Percentiles rank a stretch among this genome's conserved stretches.
Evolutionary conservation across 2,888 invertebrate species (phyloP).

Genomic region (Schizotus pectinicornis): DNA sequence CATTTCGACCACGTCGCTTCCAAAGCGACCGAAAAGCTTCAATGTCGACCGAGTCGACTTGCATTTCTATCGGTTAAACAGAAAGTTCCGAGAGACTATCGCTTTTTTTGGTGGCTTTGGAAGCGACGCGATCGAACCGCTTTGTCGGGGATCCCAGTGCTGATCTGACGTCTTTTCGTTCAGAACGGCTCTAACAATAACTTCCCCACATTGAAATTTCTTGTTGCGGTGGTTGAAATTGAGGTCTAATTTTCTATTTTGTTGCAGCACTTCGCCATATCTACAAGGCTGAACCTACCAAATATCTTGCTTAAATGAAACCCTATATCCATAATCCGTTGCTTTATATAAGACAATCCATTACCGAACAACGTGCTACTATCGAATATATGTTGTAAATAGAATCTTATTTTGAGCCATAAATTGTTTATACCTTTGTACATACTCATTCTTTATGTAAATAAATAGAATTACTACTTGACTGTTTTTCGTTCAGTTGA

Average conservation of each 20-base stretch:
- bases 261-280: constrained; percentile 43
- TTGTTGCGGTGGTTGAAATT: neutral
- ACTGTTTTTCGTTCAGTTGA: neutral
- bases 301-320: constrained; percentile 43
- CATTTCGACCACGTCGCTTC: too few relatives aligned
- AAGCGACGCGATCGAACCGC: too few relatives aligned
- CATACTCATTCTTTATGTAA: constrained; percentile 46
- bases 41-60: too few relatives aligned
- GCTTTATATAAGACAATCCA: constrained; percentile 49
- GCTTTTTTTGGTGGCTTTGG: too few relatives aligned
- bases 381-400: constrained; percentile 43
- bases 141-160: too few relatives aligned
- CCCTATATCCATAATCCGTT: constrained; percentile 9
- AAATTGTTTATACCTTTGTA: constrained; percentile 51
- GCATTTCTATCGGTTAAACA: too few relatives aligned
- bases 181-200: too few relatives aligned
- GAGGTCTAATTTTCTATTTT: constrained; percentile 22
- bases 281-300: constrained; percentile 51
- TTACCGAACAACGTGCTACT: constrained; percentile 43
- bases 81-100: too few relatives aligned
- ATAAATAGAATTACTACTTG: constrained; percentile 34
- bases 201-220: too few relatives aligned
- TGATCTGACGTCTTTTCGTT: too few relatives aligned
- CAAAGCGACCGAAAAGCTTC: too few relatives aligned
- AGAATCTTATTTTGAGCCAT: constrained; percentile 45